Percentiles rank a stretch among this genome's conserved stretches.
phyloP scores from a whole-genome alignment of 1,140 invertebrate species.

The Trissolcus basalis region DNA sequence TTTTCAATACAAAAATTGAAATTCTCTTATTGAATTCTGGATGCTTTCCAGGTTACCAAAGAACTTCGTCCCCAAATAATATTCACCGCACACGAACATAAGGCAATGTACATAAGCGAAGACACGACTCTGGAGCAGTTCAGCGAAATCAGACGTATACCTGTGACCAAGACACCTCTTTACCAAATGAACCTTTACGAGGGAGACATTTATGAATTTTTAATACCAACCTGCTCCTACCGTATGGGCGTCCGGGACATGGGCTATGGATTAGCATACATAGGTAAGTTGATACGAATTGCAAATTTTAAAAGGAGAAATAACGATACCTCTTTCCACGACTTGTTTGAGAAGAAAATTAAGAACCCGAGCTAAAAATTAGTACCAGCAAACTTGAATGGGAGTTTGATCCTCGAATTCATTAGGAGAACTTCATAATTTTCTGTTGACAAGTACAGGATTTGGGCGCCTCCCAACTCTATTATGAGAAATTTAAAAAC shows the following conservation, averaged over 20 bases:
- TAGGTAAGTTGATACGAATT: slow-evolving; percentile 78
- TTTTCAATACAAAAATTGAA: slow-evolving; percentile 76
- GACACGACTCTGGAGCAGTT: slow-evolving; percentile 73
- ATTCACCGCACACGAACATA: slow-evolving; percentile 90
- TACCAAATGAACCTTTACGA: slow-evolving; percentile 74
- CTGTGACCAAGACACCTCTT: slow-evolving; percentile 73
- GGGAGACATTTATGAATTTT: slow-evolving; percentile 85
- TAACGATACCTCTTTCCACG: no score
- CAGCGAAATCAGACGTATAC: slow-evolving; percentile 73
- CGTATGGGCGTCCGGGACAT: slow-evolving; percentile 91
- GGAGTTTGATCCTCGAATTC: no score
- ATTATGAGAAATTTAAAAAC: no score
- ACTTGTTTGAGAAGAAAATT: no score
- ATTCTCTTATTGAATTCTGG: slow-evolving; percentile 7
- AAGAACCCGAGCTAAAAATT: no score
- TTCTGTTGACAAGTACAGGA: no score
- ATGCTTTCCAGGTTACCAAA: slow-evolving; percentile 77
- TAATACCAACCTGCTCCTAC: slow-evolving; percentile 95
- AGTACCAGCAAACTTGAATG: no score
- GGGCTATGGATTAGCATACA: slow-evolving; percentile 88
- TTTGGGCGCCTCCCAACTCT: no score
- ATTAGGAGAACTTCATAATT: no score
- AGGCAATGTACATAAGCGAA: slow-evolving; percentile 78
- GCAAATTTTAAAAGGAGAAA: no score
- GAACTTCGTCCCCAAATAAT: slow-evolving; percentile 85